Base-by-base conservation (phyloP, 1,140 invertebrate genomes). In the Chelonus insularis region DNA sequence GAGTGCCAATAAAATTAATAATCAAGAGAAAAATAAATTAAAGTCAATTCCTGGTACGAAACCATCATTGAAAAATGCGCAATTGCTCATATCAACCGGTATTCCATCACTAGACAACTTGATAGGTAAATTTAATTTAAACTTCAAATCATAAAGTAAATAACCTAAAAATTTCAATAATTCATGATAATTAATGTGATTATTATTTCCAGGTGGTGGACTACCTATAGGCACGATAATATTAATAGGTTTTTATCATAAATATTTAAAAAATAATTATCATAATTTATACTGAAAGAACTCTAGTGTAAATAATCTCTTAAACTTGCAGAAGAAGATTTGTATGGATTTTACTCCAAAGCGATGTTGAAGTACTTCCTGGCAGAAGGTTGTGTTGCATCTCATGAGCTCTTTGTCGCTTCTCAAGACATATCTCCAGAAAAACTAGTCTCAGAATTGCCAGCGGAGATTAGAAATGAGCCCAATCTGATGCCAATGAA, bases 291-390 rank as follows among this genome's bases (percentile, higher is more conserved):
- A 56, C 21, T 34, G 12, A 1, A 32, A 55, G 11, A 39, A 65
- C 63, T 48, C 36, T 29, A 57, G n/a, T n/a, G n/a, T n/a, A n/a
- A n/a, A n/a, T n/a, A n/a, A n/a, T n/a, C n/a, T n/a, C n/a, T n/a
- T n/a, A n/a, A n/a, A n/a, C 60, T 84, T 86, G 57, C 77, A 91
- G 92, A 94, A 78, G 91, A 94, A 84, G 92, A 94, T 81, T 82
- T 83, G 1, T 87, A 88, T 75, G 88, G 87, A 29, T 86, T 82
- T 39, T 91, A 93, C 75, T 86, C 89, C 21, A 87, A 89, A 79
- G 79, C 91, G 23, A 77, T 94, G 62, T 76, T 88, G 11, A 93
- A 92, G 74, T 94, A 93, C 76, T 95, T 91, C 66, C 74, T 93
- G 64, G 89, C 92, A 21, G 93, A 95, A 83, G 91, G 91, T 34